Evolutionary conservation across 2,888 invertebrate genomes (phyloP).

Genomic region (Cerceris rybyensis): DNA sequence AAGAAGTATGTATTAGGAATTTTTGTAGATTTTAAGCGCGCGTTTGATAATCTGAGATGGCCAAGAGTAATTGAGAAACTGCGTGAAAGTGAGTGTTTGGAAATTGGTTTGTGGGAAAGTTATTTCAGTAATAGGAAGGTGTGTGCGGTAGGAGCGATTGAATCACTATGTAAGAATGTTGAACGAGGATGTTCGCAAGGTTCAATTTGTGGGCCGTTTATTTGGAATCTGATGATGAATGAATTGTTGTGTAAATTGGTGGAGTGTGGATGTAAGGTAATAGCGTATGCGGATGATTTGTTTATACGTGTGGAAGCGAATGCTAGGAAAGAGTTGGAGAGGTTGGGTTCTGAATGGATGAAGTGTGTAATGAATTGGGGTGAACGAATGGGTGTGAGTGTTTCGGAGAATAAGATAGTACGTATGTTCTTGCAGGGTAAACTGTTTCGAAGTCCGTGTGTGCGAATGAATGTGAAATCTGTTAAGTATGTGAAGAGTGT

Average conservation of each 20-base stretch:
- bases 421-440: no score
- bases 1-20: conserved; percentile 11
- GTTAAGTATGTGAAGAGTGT: background rate
- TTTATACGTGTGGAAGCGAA: background rate
- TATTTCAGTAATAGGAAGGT: conserved; percentile 8
- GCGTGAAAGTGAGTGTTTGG: background rate
- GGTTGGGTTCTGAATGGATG: conserved; percentile 13
- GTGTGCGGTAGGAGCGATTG: conserved; percentile 13
- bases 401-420: background rate
- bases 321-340: background rate
- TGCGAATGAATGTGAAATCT: background rate
- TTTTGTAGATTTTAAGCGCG: conserved; percentile 12
- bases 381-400: background rate
- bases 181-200: conserved; percentile 11
- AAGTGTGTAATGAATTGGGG: background rate
- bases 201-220: conserved; percentile 7
- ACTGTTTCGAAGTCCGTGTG: no score
- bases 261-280: background rate
- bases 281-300: conserved; percentile 20
- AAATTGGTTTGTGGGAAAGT: conserved; percentile 6
- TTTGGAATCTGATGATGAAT: conserved; percentile 25
- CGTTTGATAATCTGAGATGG: conserved; percentile 25
- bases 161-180: background rate
- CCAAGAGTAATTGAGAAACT: conserved; percentile 3
- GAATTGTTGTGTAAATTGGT: background rate